A percentile compares a stretch with the other conserved stretches of the same genome.
phyloP scores from a whole-genome alignment of 53 echinoderm and acorn worm species.

The Luidia sarsii region DNA sequence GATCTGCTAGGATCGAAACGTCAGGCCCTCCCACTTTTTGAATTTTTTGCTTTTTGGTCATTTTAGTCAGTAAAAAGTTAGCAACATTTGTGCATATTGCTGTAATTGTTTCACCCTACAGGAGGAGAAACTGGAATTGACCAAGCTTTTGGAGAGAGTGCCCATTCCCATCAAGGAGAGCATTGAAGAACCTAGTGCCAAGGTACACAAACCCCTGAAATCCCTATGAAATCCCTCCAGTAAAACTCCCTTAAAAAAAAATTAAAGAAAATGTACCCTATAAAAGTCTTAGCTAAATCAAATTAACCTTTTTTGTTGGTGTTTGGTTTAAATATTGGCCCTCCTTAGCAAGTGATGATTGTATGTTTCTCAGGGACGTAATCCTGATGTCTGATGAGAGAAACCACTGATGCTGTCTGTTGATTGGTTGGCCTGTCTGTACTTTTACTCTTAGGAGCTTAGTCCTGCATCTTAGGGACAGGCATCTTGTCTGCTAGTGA shows the following conservation, averaged over 20 bases:
- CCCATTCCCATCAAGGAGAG: slow-evolving; percentile 99
- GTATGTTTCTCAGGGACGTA: slow-evolving; percentile 66
- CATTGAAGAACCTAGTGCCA: slow-evolving; percentile 99
- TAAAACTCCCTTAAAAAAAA: not conserved
- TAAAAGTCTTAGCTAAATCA: too few relatives aligned
- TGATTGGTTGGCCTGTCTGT: too few relatives aligned
- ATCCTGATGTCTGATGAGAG: slow-evolving; percentile 68
- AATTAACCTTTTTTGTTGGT: not conserved
- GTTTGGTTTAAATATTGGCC: not conserved
- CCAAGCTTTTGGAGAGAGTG: slow-evolving; percentile 89
- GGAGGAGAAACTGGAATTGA: slow-evolving; percentile 98
- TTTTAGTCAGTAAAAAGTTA: too few relatives aligned
- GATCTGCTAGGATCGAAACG: too few relatives aligned
- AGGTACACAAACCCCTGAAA: too few relatives aligned
- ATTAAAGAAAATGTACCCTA: too few relatives aligned
- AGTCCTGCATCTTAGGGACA: too few relatives aligned
- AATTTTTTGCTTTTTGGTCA: too few relatives aligned
- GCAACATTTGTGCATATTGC: too few relatives aligned
- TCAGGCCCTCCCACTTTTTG: too few relatives aligned
- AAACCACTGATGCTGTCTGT: slow-evolving; percentile 54
- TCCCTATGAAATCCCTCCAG: not conserved
- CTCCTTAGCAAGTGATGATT: not conserved
- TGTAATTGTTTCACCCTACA: not conserved
- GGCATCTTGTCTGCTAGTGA: too few relatives aligned
- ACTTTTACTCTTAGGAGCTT: too few relatives aligned